Evolutionary conservation across 2,797 vertebrate species (phyloP), one percentile per base, ranked within the genome.

Genomic region (Danio choprae): DNA sequence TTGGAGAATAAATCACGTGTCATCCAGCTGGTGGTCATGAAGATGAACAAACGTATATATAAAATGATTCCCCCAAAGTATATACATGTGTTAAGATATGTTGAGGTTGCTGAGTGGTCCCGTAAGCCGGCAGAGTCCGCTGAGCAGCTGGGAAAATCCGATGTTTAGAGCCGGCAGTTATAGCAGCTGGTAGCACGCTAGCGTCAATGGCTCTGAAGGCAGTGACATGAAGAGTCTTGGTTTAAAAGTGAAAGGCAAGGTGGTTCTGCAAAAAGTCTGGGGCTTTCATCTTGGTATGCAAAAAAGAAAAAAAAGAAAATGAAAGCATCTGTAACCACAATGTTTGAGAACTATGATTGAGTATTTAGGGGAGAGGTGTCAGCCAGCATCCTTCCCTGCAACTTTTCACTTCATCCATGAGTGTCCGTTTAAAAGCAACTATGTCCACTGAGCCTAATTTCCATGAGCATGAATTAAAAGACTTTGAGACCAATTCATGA

Each of bases 31-130:
- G 67, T 74, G 64, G 73, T 75, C 69, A 71, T 43, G 58, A 71
- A 79, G 13, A 62, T 22, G 29, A 2, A 67, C 43, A 48, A 11
- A 44, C 8, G 18, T 20, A 68, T 41, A 68, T 41, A 64, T 51
- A 79, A 62, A 73, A 83, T 44, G 56, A 80, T 78, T 82, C 74
- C 74, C 69, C 77, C 63, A 63, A 41, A 65, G 58, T 80, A 73
- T 67, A 20, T 60, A 81, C 74, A 80, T 53, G 36, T 73, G 70
- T 68, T 71, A 59, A 71, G 81, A 83, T 41, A 68, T 18, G 16
- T 62, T 15, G 16, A 80, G 44, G 59, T 51, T 79, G 67, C 12
- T 8, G n/a, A 43, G 60, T 85, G 86, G 84, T 87, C 86, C 84
- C 80, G 58, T 73, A 13, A 70, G 60, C 59, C n/a, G 38, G 36